phyloP scores from a whole-genome alignment of 2,888 invertebrate species.

The Lepidonotus clava region DNA sequence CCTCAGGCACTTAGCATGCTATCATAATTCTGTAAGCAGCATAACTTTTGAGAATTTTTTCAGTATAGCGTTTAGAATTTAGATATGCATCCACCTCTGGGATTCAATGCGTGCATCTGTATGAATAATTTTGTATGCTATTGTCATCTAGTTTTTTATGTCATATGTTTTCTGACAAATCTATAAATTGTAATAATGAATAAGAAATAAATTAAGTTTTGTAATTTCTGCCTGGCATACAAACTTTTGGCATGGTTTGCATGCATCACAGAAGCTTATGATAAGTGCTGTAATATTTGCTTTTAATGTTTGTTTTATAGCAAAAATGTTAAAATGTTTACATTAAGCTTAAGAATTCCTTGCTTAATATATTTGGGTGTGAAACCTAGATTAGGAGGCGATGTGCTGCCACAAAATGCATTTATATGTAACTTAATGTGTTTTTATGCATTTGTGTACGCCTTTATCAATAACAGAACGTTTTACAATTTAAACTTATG shows the following conservation, averaged over 20 bases:
- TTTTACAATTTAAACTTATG: background rate
- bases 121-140: no score
- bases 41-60: no score
- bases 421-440: background rate
- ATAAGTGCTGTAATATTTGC: constrained; percentile 12
- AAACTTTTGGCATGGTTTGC: no score
- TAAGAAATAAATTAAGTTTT: no score
- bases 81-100: no score
- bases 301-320: background rate
- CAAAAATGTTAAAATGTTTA: background rate
- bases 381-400: no score
- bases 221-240: no score
- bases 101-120: no score
- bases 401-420: background rate
- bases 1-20: no score
- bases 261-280: background rate
- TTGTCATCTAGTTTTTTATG: background rate
- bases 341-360: background rate
- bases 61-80: no score
- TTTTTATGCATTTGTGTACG: background rate
- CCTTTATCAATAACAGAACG: background rate
- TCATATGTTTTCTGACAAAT: background rate
- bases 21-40: no score
- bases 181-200: no score
- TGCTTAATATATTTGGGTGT: background rate